A percentile compares a stretch with the other conserved stretches of the same genome.
These are phyloP conservation scores for Caretta caretta DNA, from an alignment of 2,113 vertebrate genomes.

Conservation along the genomic window DNA sequence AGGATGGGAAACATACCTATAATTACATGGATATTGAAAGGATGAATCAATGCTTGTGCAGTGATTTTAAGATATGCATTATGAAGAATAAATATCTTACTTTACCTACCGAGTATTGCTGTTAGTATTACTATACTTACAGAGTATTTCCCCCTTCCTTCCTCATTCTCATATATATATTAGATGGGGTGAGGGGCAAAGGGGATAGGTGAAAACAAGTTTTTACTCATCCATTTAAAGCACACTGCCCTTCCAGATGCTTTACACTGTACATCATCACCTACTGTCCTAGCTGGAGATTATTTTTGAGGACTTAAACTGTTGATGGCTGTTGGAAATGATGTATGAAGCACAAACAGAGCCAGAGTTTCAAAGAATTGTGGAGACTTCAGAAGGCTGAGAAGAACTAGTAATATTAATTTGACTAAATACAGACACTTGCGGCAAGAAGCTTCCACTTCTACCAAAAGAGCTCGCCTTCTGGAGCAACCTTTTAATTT, in stretches of 20 bases:
- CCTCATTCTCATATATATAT: background rate
- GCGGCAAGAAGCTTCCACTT: background rate
- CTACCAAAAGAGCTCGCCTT: background rate
- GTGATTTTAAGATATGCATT: background rate
- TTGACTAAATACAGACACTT: constrained; percentile 23
- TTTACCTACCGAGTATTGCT: background rate
- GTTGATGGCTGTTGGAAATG: background rate
- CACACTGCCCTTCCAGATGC: background rate
- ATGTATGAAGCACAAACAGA: constrained; percentile 20
- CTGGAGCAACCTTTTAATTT: background rate
- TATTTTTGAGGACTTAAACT: background rate
- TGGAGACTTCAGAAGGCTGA: constrained; percentile 12
- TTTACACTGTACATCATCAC: background rate
- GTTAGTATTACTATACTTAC: too few species aligned
- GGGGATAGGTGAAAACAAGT: background rate
- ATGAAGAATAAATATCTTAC: background rate
- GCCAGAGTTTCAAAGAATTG: background rate
- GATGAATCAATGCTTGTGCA: accelerated
- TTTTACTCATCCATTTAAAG: constrained; percentile 11
- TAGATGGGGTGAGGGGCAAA: background rate
- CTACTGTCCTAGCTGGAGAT: background rate
- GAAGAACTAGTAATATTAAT: constrained; percentile 12
- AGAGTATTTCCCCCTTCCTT: background rate
- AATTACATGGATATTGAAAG: accelerated
- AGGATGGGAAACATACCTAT: background rate